Evolutionary conservation across 2,113 vertebrate species (phyloP).

Genomic region (Apistogramma diplotaenia): DNA sequence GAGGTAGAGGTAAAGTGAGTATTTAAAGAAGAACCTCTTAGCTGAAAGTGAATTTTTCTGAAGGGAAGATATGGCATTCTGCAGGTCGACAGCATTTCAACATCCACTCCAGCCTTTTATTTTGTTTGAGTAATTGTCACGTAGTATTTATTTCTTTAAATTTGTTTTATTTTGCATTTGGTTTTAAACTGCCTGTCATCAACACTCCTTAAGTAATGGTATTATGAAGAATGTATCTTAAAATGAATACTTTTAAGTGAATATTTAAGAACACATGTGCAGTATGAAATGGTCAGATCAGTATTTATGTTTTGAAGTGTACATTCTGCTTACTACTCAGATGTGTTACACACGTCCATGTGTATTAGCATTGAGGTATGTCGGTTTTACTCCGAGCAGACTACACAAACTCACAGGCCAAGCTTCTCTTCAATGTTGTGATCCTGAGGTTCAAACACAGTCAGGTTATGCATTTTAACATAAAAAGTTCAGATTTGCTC

Average conservation of each 20-base stretch:
- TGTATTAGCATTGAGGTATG: not conserved
- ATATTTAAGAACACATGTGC: not conserved
- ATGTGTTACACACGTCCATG: not conserved
- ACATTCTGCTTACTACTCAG: not conserved
- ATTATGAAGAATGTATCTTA: not conserved
- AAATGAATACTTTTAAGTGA: not conserved
- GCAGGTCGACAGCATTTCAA: not conserved
- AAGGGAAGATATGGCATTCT: not conserved
- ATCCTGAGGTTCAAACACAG: not conserved
- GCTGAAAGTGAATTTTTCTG: not conserved
- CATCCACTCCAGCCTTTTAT: not conserved
- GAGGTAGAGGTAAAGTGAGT: not conserved
- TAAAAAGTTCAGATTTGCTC: not conserved
- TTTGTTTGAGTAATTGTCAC: not conserved
- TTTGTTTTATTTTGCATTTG: not conserved
- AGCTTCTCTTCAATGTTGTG: not conserved
- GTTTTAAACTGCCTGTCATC: not conserved
- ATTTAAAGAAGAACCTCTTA: not conserved
- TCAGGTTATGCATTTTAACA: not conserved
- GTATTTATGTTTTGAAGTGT: constrained; percentile 1
- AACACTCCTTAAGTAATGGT: constrained; percentile 10
- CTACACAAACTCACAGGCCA: not conserved
- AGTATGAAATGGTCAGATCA: not conserved
- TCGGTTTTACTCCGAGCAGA: not conserved
- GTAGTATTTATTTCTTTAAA: constrained; percentile 13